Base-by-base conservation (phyloP, 1,140 invertebrate species). In the Meloidogyne floridensis region DNA sequence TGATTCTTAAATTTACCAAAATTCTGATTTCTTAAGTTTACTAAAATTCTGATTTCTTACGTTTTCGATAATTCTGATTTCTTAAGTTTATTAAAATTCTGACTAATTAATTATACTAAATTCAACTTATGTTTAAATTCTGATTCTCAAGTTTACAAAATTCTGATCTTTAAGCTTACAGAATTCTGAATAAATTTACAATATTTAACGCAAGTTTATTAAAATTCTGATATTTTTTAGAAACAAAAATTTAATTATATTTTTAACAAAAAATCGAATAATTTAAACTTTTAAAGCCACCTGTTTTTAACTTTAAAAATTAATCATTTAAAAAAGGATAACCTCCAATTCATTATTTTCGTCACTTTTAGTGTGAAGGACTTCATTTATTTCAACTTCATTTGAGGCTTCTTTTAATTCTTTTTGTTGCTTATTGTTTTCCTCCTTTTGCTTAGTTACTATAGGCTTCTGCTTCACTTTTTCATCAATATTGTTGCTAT, bases 271-370 rank as follows among this genome's bases (percentile, higher is more conserved):
- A 47, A 47, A 47, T 47, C 47, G 47, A 47, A 47, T 32, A 32
- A 32, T 6, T 47, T 47, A 47, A 47, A 47, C 47, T 8, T 47
- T 47, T 47, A 6, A 47, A 47, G n/a, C 59, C 59, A 65, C 7
- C 59, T 65, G 59, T 59, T 5, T 4, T 65, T 65, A n/a, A 65
- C 15, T n/a, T 15, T 65, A 59, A 15, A 59, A 65, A 47, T 47
- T 47, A 65, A 65, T 65, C 59, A 65, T 65, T 65, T 65, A 65
- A 65, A 65, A n/a, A 65, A 65, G 11, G 15, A 59, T 65, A n/a
- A 65, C 59, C 59, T 65, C 59, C 15, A 65, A 6, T 65, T 65
- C 59, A n/a, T 65, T 65, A 65, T 65, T 65, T 65, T 65, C 59
- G n/a, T 65, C 15, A 59, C 15, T 59, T 15, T 59, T 59, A 3